Evolutionary conservation across 2,888 invertebrate genomes (phyloP), one percentile per base, ranked within the genome.

Genomic region (Clistopyga incitator): DNA sequence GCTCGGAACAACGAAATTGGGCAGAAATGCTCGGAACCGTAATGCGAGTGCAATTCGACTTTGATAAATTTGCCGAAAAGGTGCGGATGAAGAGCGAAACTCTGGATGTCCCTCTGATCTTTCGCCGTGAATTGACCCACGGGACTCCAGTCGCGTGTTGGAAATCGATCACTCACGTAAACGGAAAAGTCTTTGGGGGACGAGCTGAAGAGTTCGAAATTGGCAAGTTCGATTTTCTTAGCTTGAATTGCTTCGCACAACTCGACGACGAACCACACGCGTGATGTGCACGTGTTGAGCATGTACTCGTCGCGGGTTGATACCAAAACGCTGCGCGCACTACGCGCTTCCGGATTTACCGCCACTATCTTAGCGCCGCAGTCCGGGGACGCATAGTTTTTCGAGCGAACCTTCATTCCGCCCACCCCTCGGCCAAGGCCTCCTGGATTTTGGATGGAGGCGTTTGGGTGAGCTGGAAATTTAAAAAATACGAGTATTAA

Each of bases 221-320:
- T 99, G 3, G 99, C 99, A 88, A 99, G 94, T 90, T 99, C 99
- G 84, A 99, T 96, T 94, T 97, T 97, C 92, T 97, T 98, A 3
- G 98, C 97, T 94, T 99, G 99, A 84, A 99, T 97, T 3, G 99
- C 97, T 92, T 99, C 99, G 94, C 99, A 99, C 1, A 99, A 95
- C 94, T 99, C 99, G 2, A 99, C 97, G 38, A 99, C 96, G 93
- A 99, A 98, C 98, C 99, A 98, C 85, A 98, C 97, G 80, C 97
- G 96, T 89, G 96, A 97, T 87, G 97, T 97, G 93, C 99, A 99
- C 0, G 98, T 97, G 93, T 99, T 99, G 82, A 99, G 95, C 97
- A 99, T 98, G 93, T 99, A 99, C 92, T 99, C 99, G 93, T 99
- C 99, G 86, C 96, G 95, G 80, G 97, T 97, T 3, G 98, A 96